These are phyloP conservation scores for Montipora foliosa DNA, from an alignment of 64 coral and sea anemone species.

Conservation along the genomic window DNA sequence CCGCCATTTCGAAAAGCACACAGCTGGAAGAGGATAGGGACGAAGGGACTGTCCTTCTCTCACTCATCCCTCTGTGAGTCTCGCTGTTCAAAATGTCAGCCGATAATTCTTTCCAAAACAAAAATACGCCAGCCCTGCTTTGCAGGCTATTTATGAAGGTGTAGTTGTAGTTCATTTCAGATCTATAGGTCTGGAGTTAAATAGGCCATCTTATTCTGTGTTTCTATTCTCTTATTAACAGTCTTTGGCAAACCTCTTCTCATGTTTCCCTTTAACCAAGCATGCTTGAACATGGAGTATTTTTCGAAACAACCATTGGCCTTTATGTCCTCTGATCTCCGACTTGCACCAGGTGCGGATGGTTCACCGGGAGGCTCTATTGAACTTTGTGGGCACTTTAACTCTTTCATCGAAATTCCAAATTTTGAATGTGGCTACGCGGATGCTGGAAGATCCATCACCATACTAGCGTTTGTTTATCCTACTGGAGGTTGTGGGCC, in stretches of 20 bases:
- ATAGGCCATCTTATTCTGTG: too few relatives aligned
- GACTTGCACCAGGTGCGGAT: conserved; percentile 19
- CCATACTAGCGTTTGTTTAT: conserved; percentile 58
- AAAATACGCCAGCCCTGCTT: too few relatives aligned
- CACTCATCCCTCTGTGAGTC: too few relatives aligned
- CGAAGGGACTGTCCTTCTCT: too few relatives aligned
- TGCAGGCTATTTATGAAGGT: too few relatives aligned
- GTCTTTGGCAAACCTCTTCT: conserved; percentile 5
- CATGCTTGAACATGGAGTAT: conserved; percentile 3
- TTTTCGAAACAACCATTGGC: conserved; percentile 38
- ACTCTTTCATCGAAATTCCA: conserved; percentile 63
- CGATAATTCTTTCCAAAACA: too few relatives aligned
- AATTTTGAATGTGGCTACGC: conserved; percentile 10
- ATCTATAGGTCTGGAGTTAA: too few relatives aligned
- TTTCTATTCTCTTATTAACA: too few relatives aligned
- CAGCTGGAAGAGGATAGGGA: too few relatives aligned
- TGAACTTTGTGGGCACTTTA: conserved; percentile 11
- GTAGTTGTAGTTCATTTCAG: too few relatives aligned
- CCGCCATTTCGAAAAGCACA: too few relatives aligned
- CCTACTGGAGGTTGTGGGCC: conserved; percentile 43
- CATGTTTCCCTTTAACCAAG: conserved; percentile 56
- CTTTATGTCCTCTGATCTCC: conserved; percentile 20
- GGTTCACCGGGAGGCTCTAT: background rate
- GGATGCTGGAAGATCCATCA: conserved; percentile 46
- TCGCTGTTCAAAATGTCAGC: too few relatives aligned